Evolutionary conservation across 2,888 invertebrate genomes (phyloP), one percentile per base, ranked within the genome.

Genomic region (Stegana nigrithorax): DNA sequence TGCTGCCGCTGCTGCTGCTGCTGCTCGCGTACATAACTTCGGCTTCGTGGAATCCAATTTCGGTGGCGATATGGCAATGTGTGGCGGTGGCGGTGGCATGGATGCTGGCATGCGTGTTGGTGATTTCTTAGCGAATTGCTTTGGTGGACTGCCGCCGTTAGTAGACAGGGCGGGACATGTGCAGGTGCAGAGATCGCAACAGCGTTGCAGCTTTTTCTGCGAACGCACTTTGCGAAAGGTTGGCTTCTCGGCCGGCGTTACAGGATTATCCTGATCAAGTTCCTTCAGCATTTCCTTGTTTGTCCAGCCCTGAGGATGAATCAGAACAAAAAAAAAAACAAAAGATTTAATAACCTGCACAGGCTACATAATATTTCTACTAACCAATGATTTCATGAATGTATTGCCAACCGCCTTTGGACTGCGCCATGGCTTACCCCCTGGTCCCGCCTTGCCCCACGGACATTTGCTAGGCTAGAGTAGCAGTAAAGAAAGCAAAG

Each of bases 341-440:
- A 7, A 25, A 12, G 8, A n/a, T 12, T 25, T n/a, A 8, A 10
- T 25, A 25, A 19, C 19, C 45, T 4, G 17, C 21, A 10, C 3
- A 19, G 4, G 14, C 2, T 17, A 10, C 45, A 2, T 17, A n/a
- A n/a, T n/a, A n/a, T n/a, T n/a, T n/a, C n/a, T n/a, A 62, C 73
- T 67, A 89, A 93, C 93, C 92, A 93, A 88, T 71, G 93, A 93
- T 83, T 91, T 90, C 75, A 91, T 89, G 87, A 93, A 93, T 85
- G 91, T 89, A 73, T 89, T 86, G 78, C 93, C 93, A 77, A 92
- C 88, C 81, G 90, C 87, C 76, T 90, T 89, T 65, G 91, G 92
- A 85, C 91, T 90, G 80, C 93, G 89, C 93, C 93, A 93, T 69
- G 89, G 88, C 59, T 87, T 87, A 67, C 93, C 93, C 59, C 92